Evolutionary conservation across 2,888 invertebrate species (phyloP).

Genomic region (Pedicia rivosa): DNA sequence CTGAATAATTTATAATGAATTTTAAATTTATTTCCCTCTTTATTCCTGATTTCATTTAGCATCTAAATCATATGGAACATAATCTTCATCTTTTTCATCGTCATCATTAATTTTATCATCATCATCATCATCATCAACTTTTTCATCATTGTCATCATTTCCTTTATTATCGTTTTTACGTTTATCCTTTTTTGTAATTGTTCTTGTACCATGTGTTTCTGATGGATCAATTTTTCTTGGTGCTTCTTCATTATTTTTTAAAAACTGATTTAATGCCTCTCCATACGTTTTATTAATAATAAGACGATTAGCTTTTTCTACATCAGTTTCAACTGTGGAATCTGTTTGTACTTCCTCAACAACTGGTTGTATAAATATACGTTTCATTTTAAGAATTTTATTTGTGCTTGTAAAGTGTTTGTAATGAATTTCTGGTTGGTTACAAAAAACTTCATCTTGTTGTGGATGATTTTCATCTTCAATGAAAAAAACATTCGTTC

Average conservation of each 20-base stretch:
- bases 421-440: constrained; percentile 36
- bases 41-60: not conserved
- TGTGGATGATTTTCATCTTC: constrained; percentile 34
- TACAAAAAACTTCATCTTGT: constrained; percentile 38
- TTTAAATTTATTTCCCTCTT: too few relatives aligned
- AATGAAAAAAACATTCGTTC: constrained; percentile 60
- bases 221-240: constrained; percentile 6
- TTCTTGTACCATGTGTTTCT: not conserved
- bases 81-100: constrained; percentile 4
- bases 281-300: constrained; percentile 21
- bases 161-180: too few relatives aligned
- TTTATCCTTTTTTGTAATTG: not conserved
- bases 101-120: not conserved
- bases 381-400: constrained; percentile 48
- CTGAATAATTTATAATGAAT: too few relatives aligned
- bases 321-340: constrained; percentile 6
- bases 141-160: not conserved
- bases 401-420: constrained; percentile 46
- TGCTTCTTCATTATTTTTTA: constrained; percentile 15
- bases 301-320: constrained; percentile 12
- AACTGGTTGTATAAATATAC: constrained; percentile 42
- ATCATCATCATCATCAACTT: not conserved
- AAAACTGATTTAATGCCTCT: constrained; percentile 21
- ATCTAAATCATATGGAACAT: not conserved
- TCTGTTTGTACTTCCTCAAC: not conserved